Percentiles rank a stretch among this genome's conserved stretches.
Conservation (phyloP, 2,888 invertebrate genomes). For the Chironomus tentans region DNA sequence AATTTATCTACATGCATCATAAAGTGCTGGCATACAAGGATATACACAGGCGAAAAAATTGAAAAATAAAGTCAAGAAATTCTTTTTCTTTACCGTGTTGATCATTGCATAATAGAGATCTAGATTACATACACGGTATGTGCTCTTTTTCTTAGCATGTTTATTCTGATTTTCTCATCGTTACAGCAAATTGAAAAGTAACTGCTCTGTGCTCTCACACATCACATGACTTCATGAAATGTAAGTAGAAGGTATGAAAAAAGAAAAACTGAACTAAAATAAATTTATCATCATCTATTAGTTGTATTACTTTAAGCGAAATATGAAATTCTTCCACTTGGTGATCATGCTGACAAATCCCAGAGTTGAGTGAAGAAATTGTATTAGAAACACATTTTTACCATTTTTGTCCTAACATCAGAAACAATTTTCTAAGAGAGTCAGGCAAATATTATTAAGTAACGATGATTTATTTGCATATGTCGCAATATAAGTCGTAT, state of each 20-base stretch:
- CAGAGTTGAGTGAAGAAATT: not conserved
- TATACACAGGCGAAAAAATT: too few relatives aligned
- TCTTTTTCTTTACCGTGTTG: not conserved
- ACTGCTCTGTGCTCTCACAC: not conserved
- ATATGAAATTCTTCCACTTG: too few relatives aligned
- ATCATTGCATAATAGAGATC: slow-evolving; percentile 19
- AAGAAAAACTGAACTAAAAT: too few relatives aligned
- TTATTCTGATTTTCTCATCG: not conserved
- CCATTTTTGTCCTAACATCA: not conserved
- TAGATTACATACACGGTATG: slow-evolving; percentile 7
- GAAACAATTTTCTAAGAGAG: not conserved
- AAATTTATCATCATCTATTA: too few relatives aligned
- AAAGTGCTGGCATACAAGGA: too few relatives aligned
- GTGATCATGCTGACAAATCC: not conserved
- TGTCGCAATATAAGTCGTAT: slow-evolving; percentile 19
- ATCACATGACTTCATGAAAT: not conserved
- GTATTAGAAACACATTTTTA: not conserved
- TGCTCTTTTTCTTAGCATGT: not conserved
- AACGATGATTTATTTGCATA: slow-evolving; percentile 27
- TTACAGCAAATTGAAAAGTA: not conserved
- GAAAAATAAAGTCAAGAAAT: too few relatives aligned
- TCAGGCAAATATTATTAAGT: slow-evolving; percentile 11
- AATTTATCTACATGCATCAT: too few relatives aligned
- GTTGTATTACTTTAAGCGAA: too few relatives aligned
- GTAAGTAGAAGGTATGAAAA: not conserved